Evolutionary conservation across 2,888 invertebrate species (phyloP).

Genomic region (Conomelus anceps): DNA sequence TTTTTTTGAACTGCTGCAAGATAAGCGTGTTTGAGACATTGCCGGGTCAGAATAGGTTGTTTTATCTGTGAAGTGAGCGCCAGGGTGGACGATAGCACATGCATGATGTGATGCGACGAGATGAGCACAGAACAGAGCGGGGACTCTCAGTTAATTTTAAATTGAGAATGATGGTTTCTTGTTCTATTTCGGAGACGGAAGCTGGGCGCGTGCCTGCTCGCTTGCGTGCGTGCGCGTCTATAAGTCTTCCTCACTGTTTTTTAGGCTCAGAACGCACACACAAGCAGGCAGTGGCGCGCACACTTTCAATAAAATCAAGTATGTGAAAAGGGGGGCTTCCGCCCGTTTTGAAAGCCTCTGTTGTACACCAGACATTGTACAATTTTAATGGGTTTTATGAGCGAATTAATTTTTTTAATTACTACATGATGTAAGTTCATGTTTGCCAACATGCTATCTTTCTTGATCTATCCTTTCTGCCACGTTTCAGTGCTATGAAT

Average conservation of each 20-base stretch:
- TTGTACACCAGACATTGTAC: neutral
- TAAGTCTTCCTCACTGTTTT: neutral
- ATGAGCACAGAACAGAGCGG: neutral
- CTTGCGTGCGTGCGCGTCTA: constrained; percentile 9
- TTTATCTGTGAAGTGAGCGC: too few relatives aligned
- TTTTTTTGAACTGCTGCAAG: neutral
- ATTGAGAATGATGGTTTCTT: constrained; percentile 17
- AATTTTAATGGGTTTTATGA: neutral
- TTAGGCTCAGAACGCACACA: neutral
- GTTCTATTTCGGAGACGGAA: constrained; percentile 13
- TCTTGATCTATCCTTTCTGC: neutral
- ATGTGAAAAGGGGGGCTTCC: neutral
- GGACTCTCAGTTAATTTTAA: constrained; percentile 12
- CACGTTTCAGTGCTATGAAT: too few relatives aligned
- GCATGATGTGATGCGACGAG: neutral
- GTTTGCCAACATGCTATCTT: neutral
- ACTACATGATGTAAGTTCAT: neutral
- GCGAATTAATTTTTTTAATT: neutral
- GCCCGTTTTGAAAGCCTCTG: neutral
- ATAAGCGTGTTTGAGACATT: neutral
- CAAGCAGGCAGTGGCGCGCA: neutral
- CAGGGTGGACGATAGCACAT: neutral
- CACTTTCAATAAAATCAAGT: neutral
- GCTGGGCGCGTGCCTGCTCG: neutral
- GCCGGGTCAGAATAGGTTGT: neutral